A percentile compares a stretch with the other conserved stretches of the same genome.
phyloP scores from a whole-genome alignment of 2,888 invertebrate genomes.

The Philereme transversata region DNA sequence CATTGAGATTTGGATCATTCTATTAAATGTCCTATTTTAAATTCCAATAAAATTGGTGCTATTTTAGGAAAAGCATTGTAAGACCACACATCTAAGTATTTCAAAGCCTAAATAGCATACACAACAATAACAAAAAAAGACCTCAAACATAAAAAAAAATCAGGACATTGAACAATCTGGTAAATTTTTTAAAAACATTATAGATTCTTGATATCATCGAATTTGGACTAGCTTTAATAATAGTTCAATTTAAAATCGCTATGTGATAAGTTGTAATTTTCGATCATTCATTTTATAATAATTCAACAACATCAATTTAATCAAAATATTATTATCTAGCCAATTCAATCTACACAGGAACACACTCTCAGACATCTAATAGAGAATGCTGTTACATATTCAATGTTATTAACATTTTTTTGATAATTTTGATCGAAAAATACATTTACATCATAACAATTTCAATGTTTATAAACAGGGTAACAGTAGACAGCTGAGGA shows the following conservation, averaged over 20 bases:
- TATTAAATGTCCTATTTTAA: conserved; percentile 3
- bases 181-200: conserved; percentile 4
- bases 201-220: conserved; percentile 15
- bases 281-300: conserved; percentile 18
- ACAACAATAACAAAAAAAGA: conserved; percentile 24
- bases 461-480: conserved; percentile 14
- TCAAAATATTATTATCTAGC: conserved; percentile 27
- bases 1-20: background rate
- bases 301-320: conserved; percentile 29
- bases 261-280: conserved; percentile 11
- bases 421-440: conserved; percentile 25
- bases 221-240: conserved; percentile 31
- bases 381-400: conserved; percentile 20
- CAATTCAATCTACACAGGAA: conserved; percentile 27
- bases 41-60: background rate
- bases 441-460: conserved; percentile 19
- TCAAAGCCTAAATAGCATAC: conserved; percentile 43
- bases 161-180: conserved; percentile 6
- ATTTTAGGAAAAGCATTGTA: background rate
- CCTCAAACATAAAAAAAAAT: conserved; percentile 23
- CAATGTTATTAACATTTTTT: conserved; percentile 9
- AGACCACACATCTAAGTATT: conserved; percentile 21
- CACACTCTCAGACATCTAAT: conserved; percentile 26
- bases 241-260: conserved; percentile 11
- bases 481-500: conserved; percentile 3